phyloP scores from a whole-genome alignment of 2,113 vertebrate species.

The Scalopus aquaticus region DNA sequence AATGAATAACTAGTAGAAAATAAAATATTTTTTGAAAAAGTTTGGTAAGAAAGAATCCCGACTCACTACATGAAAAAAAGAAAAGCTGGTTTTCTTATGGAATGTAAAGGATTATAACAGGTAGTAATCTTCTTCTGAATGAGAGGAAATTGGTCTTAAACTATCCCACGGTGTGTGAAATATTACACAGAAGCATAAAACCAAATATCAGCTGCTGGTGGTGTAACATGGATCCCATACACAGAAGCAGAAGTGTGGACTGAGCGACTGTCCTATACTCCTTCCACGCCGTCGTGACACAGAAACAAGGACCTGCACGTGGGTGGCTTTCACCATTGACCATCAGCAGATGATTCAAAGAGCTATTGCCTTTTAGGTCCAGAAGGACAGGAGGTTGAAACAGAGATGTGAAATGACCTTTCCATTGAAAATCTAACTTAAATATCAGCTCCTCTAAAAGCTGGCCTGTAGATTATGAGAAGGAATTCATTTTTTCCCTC shows the following conservation, averaged over 20 bases:
- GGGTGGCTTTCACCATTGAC: neutral
- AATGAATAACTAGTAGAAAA: neutral
- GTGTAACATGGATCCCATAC: neutral
- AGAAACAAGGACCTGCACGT: neutral
- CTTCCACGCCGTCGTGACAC: neutral
- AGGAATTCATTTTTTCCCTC: neutral
- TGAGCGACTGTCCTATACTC: accelerated
- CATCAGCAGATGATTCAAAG: neutral
- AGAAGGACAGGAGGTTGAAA: neutral
- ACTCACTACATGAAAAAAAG: neutral
- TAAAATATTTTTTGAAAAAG: neutral
- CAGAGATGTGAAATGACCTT: neutral
- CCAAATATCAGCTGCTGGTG: neutral
- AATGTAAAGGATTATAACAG: neutral
- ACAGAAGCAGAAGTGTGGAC: neutral
- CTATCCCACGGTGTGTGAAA: neutral
- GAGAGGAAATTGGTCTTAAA: neutral
- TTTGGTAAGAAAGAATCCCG: neutral
- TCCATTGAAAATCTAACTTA: neutral
- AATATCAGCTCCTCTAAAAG: neutral
- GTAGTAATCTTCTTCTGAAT: neutral
- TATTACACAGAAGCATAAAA: neutral
- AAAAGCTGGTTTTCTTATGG: neutral
- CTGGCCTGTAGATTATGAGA: neutral
- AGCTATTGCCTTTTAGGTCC: neutral